phyloP scores from a whole-genome alignment of 2,797 vertebrate genomes.

The Gymnothorax javanicus region DNA sequence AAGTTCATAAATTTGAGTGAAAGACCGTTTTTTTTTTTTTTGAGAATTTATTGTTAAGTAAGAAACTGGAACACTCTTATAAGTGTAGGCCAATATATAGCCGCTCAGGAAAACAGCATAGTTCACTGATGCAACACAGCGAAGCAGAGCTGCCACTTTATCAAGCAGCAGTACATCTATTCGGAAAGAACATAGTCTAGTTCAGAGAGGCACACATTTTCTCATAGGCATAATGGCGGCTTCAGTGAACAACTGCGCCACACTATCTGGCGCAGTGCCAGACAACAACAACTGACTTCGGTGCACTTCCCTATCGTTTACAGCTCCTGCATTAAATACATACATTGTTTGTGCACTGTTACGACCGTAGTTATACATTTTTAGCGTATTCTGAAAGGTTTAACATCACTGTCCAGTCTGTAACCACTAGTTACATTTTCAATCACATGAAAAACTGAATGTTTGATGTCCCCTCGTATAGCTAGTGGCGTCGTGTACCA shows the following conservation, averaged over 20 bases:
- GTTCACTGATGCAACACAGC: neutral
- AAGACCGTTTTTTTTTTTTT: neutral
- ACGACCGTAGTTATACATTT: neutral
- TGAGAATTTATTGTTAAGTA: neutral
- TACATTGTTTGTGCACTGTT: neutral
- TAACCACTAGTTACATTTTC: neutral
- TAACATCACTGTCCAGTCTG: neutral
- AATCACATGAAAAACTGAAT: neutral
- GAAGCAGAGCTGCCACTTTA: neutral
- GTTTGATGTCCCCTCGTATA: neutral
- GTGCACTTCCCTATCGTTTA: neutral
- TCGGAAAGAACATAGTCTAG: neutral
- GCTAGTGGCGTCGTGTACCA: neutral
- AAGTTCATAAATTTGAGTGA: too few relatives aligned
- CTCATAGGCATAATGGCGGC: slow-evolving; percentile 29
- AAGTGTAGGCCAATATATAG: neutral
- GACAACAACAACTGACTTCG: neutral
- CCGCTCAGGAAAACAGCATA: neutral
- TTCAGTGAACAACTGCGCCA: slow-evolving; percentile 29
- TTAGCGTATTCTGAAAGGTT: neutral
- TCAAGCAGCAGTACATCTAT: neutral
- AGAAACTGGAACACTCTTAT: neutral
- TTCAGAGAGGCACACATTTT: neutral
- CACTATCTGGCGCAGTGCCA: slow-evolving; percentile 31
- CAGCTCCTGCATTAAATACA: neutral